These are phyloP conservation scores for Sycon ciliatum DNA, from an alignment of 37 sponge, comb jelly and placozoan genomes.

Conservation along the genomic window DNA sequence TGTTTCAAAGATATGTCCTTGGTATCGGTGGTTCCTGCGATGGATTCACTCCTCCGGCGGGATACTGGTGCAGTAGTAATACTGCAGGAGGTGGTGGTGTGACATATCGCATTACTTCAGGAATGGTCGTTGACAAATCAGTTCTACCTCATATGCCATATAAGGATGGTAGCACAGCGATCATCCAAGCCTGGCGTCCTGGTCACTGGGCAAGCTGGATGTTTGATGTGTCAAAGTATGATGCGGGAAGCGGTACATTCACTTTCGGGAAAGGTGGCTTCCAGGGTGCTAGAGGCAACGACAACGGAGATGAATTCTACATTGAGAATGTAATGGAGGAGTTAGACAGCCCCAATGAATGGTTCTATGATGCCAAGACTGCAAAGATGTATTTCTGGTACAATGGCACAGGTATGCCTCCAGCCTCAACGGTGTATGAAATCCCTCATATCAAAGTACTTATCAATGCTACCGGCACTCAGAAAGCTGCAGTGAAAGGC, in stretches of 20 bases:
- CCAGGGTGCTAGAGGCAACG: constrained; percentile 35
- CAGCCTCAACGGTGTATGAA: constrained; percentile 24
- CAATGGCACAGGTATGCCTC: constrained; percentile 26
- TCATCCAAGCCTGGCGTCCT: constrained; percentile 26
- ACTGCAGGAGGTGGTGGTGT: constrained; percentile 29
- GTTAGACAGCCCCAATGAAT: constrained; percentile 43
- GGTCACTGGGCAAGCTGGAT: constrained; percentile 45
- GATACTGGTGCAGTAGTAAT: constrained; percentile 23
- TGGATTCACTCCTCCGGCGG: constrained; percentile 26
- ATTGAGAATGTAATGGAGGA: constrained; percentile 51
- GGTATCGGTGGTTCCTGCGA: constrained; percentile 32
- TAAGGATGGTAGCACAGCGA: constrained; percentile 17
- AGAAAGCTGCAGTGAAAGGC: constrained; percentile 18
- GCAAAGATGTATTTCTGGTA: constrained; percentile 25
- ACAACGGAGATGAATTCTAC: constrained; percentile 33
- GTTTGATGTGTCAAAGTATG: constrained; percentile 26
- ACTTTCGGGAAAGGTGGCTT: constrained; percentile 40
- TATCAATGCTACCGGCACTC: constrained; percentile 25
- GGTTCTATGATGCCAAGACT: constrained; percentile 29
- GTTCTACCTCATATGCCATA: constrained; percentile 29
- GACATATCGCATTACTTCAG: constrained; percentile 21
- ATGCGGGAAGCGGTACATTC: constrained; percentile 10
- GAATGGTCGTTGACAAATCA: constrained; percentile 31
- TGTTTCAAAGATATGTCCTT: constrained; percentile 27
- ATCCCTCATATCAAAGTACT: constrained; percentile 17